phyloP scores from a whole-genome alignment of 2,113 vertebrate species.

The Glaucidium brasilianum region DNA sequence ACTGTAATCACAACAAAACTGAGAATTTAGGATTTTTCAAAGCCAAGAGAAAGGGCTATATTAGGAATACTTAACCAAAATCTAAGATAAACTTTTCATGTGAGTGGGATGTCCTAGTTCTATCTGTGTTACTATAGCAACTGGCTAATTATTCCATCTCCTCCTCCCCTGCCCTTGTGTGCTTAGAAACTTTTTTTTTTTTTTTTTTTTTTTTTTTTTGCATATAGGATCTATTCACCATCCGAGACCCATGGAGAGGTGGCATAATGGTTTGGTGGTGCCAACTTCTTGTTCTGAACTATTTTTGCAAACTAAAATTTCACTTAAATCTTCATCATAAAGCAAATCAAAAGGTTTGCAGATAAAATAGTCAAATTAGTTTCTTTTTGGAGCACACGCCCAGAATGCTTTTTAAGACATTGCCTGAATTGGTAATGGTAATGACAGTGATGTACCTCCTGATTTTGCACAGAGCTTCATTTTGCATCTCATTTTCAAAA shows the following conservation, averaged over 20 bases:
- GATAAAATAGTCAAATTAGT: neutral
- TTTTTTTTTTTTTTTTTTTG: neutral
- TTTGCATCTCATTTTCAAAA: neutral
- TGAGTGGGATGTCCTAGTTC: conserved; percentile 55
- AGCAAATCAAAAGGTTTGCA: neutral
- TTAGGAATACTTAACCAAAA: conserved; percentile 29
- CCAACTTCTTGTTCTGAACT: conserved; percentile 9
- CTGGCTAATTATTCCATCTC: conserved; percentile 50
- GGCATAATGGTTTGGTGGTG: neutral
- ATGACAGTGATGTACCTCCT: neutral
- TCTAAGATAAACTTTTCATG: conserved; percentile 38
- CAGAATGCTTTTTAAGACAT: neutral
- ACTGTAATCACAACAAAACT: neutral
- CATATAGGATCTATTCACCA: neutral
- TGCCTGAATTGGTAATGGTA: neutral
- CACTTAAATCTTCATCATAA: neutral
- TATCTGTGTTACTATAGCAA: conserved; percentile 50
- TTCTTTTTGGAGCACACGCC: neutral
- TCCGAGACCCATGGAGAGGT: neutral
- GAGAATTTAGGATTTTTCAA: neutral
- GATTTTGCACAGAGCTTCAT: neutral
- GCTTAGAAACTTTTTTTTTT: neutral
- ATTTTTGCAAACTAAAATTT: conserved; percentile 17
- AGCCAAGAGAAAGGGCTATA: neutral
- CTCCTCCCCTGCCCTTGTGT: conserved; percentile 13